Evolutionary conservation across 2,797 vertebrate species (phyloP), one percentile per base, ranked within the genome.

Genomic region (Sebastes steindachneri): DNA sequence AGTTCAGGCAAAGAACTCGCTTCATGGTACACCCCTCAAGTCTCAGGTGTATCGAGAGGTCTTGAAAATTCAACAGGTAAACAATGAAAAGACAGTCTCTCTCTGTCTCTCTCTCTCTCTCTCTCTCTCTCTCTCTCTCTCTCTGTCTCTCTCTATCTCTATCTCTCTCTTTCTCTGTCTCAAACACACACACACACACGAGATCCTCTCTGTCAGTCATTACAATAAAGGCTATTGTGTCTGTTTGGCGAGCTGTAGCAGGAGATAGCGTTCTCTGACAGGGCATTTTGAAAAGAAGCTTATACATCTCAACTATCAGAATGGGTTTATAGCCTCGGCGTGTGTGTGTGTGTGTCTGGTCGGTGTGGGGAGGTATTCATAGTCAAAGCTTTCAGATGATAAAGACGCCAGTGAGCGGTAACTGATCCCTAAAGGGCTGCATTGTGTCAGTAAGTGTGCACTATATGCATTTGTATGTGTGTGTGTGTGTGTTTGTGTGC

Each of bases 361-460:
- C 17, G 35, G 70, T 45, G 58, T 21, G 63, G 51, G 15, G 26
- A 70, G 75, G 80, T 84, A 86, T 91, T 89, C 79, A 79, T 65
- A 72, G 80, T 87, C 60, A 68, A 84, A 82, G 89, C 85, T 68
- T 67, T 78, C 79, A 79, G 73, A 84, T 82, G 92, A 92, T 89
- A 89, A 90, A 93, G 92, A 91, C 31, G 25, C 82, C 84, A 91
- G 84, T 74, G 85, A 91, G 71, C 14, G 35, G 86, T 92, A 92
- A 93, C 90, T 90, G 91, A 93, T 93, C 91, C 90, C 92, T 84
- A 66, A 89, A 91, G 92, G 79, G 41, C 72, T 85, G 83, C 79
- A 85, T 89, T 89, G 83, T 90, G 83, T 70, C 81, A 80, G 65
- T 33, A n/a, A 63, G 53, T 82, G 73, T 77, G 58, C 48, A 7